phyloP scores from a whole-genome alignment of 2,888 invertebrate genomes.

The Drosophila yooni region DNA sequence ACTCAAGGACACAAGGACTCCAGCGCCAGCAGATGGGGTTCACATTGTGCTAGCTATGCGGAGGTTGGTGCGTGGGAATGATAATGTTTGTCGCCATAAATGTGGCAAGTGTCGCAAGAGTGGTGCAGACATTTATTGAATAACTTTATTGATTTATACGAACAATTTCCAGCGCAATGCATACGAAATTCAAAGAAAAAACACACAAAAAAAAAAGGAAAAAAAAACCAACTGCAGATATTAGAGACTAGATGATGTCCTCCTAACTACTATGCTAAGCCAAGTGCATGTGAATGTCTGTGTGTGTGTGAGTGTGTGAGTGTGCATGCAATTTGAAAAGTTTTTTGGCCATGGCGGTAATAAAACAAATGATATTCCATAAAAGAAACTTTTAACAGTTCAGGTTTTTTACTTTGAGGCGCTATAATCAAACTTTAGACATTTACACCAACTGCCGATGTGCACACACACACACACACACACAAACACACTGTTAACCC shows the following conservation, averaged over 20 bases:
- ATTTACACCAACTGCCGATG: slow-evolving; percentile 68
- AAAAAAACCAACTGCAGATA: slow-evolving; percentile 7
- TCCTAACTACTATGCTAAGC: slow-evolving; percentile 6
- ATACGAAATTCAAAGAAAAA: slow-evolving; percentile 23
- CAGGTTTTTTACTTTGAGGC: slow-evolving; percentile 52
- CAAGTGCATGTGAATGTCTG: slow-evolving; percentile 17
- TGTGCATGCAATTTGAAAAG: slow-evolving; percentile 69
- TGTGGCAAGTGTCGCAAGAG: slow-evolving; percentile 61
- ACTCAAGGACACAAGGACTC: neutral
- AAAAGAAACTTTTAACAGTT: slow-evolving; percentile 68
- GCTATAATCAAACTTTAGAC: slow-evolving; percentile 73
- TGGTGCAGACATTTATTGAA: slow-evolving; percentile 68
- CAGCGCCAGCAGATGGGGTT: neutral
- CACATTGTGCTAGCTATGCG: neutral
- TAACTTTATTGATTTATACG: slow-evolving; percentile 74
- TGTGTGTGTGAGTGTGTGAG: slow-evolving; percentile 27
- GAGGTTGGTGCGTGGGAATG: neutral
- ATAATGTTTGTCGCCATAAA: slow-evolving; percentile 76
- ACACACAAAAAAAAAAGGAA: neutral
- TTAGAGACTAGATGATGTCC: slow-evolving; percentile 28
- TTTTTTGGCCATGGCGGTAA: slow-evolving; percentile 64
- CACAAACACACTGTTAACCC: neutral
- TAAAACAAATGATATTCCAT: slow-evolving; percentile 76
- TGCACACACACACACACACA: slow-evolving; percentile 11
- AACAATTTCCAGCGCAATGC: slow-evolving; percentile 48